Evolutionary conservation across 2,113 vertebrate genomes (phyloP), one percentile per base, ranked within the genome.

Genomic region (Vulpes lagopus): DNA sequence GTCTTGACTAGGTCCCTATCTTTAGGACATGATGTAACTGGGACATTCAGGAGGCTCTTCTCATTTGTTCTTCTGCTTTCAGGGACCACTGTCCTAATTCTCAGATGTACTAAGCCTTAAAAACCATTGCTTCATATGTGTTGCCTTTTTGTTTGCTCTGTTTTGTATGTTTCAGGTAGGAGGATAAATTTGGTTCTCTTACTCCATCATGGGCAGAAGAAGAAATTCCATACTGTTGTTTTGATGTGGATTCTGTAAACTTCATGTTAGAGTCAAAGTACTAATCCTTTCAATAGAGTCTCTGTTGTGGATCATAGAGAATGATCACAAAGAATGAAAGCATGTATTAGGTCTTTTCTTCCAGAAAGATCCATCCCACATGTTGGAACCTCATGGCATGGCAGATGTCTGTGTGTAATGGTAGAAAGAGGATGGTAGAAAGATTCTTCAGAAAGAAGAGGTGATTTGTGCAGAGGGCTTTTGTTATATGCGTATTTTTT

Each of bases 211-310:
- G 43, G 57, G 11, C 19, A 94, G 53, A 91, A 74, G 55, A n/a
- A 74, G 76, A 91, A 88, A 84, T 81, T 35, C 38, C 22, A 43
- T 67, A 73, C 14, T 92, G 55, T 43, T 43, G 49, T 80, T 86
- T 92, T 94, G 51, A 92, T 83, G 17, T 59, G 57, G 57, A 78
- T 96, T 91, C 85, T 86, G 17, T 74, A 82, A 90, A 57, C 7
- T 94, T 85, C 8, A 74, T 60, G 38, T 27, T 64, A 78, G 59
- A 67, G 30, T 17, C 62, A 73, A 93, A 89, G 27, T 22, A 30
- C 30, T 64, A 79, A 55, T 69, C n/a, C 38, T 95, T 80, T 80
- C 19, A 87, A 59, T 76, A 78, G 32, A 86, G 27, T 22, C 23
- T 83, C 82, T 81, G 23, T 51, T 90, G 49, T 73, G 23, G n/a